Conservation (phyloP, 2,797 vertebrate species). For the Acipenser ruthenus region DNA sequence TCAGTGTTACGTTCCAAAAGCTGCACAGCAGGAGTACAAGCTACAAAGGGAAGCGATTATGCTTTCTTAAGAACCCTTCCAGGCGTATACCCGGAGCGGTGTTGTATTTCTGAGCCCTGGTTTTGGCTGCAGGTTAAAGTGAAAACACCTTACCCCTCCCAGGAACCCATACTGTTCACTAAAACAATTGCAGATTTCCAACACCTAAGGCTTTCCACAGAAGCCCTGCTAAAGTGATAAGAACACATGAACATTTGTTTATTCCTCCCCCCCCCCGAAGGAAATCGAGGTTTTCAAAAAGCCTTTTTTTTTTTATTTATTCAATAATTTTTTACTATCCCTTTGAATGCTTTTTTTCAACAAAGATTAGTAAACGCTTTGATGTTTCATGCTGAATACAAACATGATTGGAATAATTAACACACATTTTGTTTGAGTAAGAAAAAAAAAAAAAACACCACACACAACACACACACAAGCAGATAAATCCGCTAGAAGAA, state of each 20-base stretch:
- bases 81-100: neutral
- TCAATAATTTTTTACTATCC: slow-evolving; percentile 4
- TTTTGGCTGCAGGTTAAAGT: slow-evolving; percentile 20
- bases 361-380: no score
- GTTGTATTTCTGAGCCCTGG: no score
- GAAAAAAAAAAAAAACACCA: no score
- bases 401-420: no score
- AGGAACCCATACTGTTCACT: slow-evolving; percentile 39
- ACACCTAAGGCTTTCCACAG: slow-evolving; percentile 57
- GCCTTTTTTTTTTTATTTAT: slow-evolving; percentile 19
- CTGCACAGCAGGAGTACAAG: no score
- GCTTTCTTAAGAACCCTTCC: neutral
- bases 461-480: no score
- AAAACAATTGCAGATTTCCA: slow-evolving; percentile 53
- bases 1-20: no score
- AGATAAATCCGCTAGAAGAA: no score
- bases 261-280: slow-evolving; percentile 8
- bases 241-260: slow-evolving; percentile 32
- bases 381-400: no score
- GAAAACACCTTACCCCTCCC: slow-evolving; percentile 13
- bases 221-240: slow-evolving; percentile 43
- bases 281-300: slow-evolving; percentile 31
- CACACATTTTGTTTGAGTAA: no score
- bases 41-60: no score
- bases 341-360: no score